Evolutionary conservation across 2,113 vertebrate genomes (phyloP).

Genomic region (Cranoglanis bouderius): DNA sequence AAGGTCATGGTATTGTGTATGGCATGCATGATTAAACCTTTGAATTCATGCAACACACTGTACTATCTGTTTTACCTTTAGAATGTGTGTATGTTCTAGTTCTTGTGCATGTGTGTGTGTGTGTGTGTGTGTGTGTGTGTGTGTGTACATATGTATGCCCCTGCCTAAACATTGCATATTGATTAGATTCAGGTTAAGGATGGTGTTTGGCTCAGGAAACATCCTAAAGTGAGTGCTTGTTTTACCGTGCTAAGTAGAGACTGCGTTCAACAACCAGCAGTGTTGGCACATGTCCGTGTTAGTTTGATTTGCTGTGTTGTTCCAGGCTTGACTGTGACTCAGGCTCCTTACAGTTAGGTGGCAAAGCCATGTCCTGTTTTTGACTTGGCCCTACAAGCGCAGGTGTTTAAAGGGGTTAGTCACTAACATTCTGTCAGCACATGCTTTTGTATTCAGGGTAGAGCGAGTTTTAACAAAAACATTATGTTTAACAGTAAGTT

Average conservation of each 20-base stretch:
- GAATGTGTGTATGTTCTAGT: constrained; percentile 60
- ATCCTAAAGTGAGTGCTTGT: background rate
- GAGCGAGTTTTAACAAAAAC: background rate
- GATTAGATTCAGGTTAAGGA: background rate
- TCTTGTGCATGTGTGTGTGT: constrained; percentile 65
- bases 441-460: background rate
- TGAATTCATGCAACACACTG: background rate
- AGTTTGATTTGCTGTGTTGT: background rate
- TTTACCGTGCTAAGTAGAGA: background rate
- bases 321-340: constrained; percentile 10
- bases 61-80: background rate
- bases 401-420: constrained; percentile 35
- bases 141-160: constrained; percentile 54
- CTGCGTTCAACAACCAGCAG: background rate
- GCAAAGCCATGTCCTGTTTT: constrained; percentile 37
- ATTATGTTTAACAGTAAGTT: background rate
- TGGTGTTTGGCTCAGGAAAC: background rate
- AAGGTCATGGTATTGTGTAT: background rate
- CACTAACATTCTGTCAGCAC: background rate
- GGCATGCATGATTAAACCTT: background rate
- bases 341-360: background rate
- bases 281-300: background rate
- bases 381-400: background rate
- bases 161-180: background rate
- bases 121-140: constrained; percentile 68